These are phyloP conservation scores for Metellina segmentata DNA, from an alignment of 2,888 invertebrate genomes.

Conservation along the genomic window DNA sequence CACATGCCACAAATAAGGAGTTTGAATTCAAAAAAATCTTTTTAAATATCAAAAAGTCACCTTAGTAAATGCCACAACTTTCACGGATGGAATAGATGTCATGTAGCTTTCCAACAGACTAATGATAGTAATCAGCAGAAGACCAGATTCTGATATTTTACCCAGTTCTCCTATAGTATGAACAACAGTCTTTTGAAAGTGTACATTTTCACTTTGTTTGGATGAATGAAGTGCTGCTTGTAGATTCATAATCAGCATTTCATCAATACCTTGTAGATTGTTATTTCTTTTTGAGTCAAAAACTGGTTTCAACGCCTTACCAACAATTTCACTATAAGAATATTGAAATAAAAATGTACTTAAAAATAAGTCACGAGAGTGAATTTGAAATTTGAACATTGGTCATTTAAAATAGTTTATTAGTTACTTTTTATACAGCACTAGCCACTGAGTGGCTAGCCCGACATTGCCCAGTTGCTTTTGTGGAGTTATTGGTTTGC, in stretches of 20 bases:
- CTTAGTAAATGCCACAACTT: constrained; percentile 59
- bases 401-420: too few species aligned
- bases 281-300: neutral
- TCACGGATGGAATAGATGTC: constrained; percentile 60
- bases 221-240: constrained; percentile 59
- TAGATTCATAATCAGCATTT: constrained; percentile 55
- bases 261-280: constrained; percentile 13
- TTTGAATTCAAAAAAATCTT: neutral
- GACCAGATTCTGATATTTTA: constrained; percentile 57
- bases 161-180: constrained; percentile 69
- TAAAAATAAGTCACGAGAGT: too few species aligned
- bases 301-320: constrained; percentile 24
- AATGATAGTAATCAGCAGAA: constrained; percentile 67
- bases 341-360: neutral
- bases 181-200: constrained; percentile 66
- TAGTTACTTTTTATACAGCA: neutral
- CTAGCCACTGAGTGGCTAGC: too few species aligned
- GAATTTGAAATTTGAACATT: too few species aligned
- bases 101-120: constrained; percentile 67
- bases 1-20: neutral
- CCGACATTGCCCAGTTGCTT: too few species aligned
- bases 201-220: constrained; percentile 50
- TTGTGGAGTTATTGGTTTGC: too few species aligned
- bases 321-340: constrained; percentile 52
- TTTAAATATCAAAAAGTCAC: constrained; percentile 22